Base-by-base conservation (phyloP, 2,888 invertebrate genomes). In the Chrysolina haemoptera region DNA sequence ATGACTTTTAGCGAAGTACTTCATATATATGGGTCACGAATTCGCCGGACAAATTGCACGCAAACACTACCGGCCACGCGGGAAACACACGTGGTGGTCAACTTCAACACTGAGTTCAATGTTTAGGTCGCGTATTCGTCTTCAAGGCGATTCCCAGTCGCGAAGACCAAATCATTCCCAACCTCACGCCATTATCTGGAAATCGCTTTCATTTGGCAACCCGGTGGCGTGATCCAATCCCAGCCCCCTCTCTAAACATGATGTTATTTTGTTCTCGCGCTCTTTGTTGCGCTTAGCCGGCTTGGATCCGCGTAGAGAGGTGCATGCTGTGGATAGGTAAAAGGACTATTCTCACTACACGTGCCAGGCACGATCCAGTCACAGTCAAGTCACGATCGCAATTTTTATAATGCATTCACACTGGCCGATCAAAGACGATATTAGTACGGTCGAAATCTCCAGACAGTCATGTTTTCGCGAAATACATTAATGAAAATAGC, bases 201-300 rank as follows among this genome's bases (percentile, higher is more conserved):
- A 27, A 59, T 27, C n/a, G 59, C 53, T 48, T 53, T 50, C 66
- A 66, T 66, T 66, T 66, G 66, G 66, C 66, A 22, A 50, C 14
- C 66, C 9, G 50, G 40, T 66, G 66, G 66, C 66, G 66, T 66
- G 66, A 66, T 66, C 9, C 50, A 63, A 43, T 22, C 35, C 27
- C 27, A 8, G 59, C 35, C 59, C 59, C 59, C n/a, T 59, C 14
- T 59, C 27, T n/a, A 6, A 6, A 2, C 46, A 0, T 14, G 14
- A n/a, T 35, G n/a, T n/a, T n/a, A 35, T 22, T 53, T 53, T 11
- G n/a, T 35, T 22, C 14, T 8, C 50, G 46, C 35, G 22, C 27
- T 35, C 59, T 59, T 59, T 59, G 59, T 35, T 59, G 27, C 35
- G n/a, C 59, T 27, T n/a, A 35, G 59, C 6, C 22, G 22, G 55